A percentile compares a stretch with the other conserved stretches of the same genome.
Conservation (phyloP, 2,797 vertebrate genomes). For the Perodicticus potto region DNA sequence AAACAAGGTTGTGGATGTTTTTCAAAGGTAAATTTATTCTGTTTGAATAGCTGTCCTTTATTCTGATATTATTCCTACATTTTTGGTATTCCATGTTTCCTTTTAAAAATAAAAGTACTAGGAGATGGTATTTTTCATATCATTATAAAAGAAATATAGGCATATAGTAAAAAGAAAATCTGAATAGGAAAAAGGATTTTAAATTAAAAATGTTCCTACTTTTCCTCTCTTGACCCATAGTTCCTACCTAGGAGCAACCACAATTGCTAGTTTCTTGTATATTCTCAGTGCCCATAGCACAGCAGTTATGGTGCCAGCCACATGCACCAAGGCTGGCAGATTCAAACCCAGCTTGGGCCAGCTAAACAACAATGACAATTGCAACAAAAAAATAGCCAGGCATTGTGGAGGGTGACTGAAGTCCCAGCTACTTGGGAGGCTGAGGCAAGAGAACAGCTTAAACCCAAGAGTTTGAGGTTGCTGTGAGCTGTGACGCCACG, state of each 20-base stretch:
- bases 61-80: not conserved
- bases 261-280: constrained; percentile 16
- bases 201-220: not conserved
- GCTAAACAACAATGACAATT: too few relatives aligned
- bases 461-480: too few relatives aligned
- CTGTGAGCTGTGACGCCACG: too few relatives aligned
- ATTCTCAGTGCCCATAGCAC: not conserved
- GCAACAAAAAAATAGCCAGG: too few relatives aligned
- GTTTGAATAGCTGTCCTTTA: constrained; percentile 21
- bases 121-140: not conserved
- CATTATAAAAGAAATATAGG: not conserved
- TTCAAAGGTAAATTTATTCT: not conserved
- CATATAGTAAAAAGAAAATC: not conserved
- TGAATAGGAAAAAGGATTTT: not conserved
- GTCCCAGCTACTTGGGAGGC: too few relatives aligned
- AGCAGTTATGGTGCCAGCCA: too few relatives aligned
- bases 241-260: not conserved
- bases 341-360: too few relatives aligned
- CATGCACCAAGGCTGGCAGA: too few relatives aligned
- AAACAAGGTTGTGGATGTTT: not conserved
- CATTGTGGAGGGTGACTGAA: too few relatives aligned
- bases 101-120: not conserved
- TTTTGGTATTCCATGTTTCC: not conserved
- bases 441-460: too few relatives aligned
- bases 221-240: not conserved